Conservation (phyloP, 2,113 vertebrate genomes). For the Gambusia holbrooki region DNA sequence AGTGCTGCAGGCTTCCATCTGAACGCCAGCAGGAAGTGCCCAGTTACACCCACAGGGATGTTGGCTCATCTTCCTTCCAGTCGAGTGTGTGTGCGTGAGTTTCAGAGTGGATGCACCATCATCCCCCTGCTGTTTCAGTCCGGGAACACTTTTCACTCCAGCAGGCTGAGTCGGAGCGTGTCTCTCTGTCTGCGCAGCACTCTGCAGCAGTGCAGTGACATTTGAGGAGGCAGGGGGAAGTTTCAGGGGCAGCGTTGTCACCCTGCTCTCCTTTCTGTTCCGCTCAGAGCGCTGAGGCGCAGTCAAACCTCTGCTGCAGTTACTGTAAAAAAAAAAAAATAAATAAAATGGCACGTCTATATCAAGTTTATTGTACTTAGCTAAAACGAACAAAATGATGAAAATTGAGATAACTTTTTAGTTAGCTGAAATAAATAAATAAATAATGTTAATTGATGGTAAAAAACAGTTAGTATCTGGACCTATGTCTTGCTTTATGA, state of each 20-base stretch:
- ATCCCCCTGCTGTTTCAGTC: too few species aligned
- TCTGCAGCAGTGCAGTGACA: conserved; percentile 29
- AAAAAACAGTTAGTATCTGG: too few species aligned
- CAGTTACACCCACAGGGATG: conserved; percentile 46
- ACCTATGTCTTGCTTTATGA: too few species aligned
- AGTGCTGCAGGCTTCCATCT: conserved; percentile 18
- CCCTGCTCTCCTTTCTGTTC: conserved; percentile 17
- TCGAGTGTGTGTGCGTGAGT: conserved; percentile 16
- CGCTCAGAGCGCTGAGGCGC: background rate
- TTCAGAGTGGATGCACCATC: too few species aligned
- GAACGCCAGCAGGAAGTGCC: conserved; percentile 54
- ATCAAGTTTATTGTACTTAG: too few species aligned
- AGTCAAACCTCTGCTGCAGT: background rate
- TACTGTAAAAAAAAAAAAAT: too few species aligned
- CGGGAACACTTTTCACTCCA: conserved; percentile 26
- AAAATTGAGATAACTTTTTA: too few species aligned
- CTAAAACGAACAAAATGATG: too few species aligned
- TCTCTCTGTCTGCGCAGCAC: conserved; percentile 29
- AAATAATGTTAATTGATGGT: too few species aligned
- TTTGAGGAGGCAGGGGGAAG: conserved; percentile 11
- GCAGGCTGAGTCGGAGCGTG: background rate
- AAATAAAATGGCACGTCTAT: too few species aligned
- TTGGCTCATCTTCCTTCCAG: conserved; percentile 30
- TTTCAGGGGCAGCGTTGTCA: conserved; percentile 16
- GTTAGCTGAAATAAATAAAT: too few species aligned